Base-by-base conservation (phyloP, 1,140 invertebrate species). In the Stratiolaelaps scimitus region DNA sequence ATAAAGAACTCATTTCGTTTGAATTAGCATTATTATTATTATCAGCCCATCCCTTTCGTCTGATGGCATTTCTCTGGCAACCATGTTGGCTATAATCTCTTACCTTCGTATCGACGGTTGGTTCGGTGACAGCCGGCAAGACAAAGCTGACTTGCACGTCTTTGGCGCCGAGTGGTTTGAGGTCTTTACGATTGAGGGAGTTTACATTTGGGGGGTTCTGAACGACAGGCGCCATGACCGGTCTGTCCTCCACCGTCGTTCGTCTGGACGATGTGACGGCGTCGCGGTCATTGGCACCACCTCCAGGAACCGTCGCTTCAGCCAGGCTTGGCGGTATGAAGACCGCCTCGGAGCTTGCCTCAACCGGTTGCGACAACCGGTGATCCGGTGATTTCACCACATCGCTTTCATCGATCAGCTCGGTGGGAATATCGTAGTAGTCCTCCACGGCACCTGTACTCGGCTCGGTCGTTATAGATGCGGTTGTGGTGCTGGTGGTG, bases 81-180 rank as follows among this genome's bases (percentile, higher is more conserved):
- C n/a, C n/a, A n/a, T n/a, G n/a, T n/a, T n/a, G n/a, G n/a, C n/a
- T n/a, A n/a, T n/a, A n/a, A n/a, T n/a, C n/a, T n/a, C 34, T 40
- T 10, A 40, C 34, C 34, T 40, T 40, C 34, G 34, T 40, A 40
- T 40, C 34, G 34, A 40, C 34, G 34, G 53, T 17, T 17, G 53
- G 53, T 60, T 60, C 53, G 15, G 26, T 60, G 15, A 60, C 53
- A 26, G 53, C 53, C 15, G 53, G 53, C 15, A 60, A 4, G 34
- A 60, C 26, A 34, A 60, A 60, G 53, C 53, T 60, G 53, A 60
- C 53, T 10, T 60, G 53, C 6, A 60, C n/a, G 53, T 60, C 53
- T 34, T 60, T 60, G 34, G 53, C 34, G 23, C 34, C 53, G 26
- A 60, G 23, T 29, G 53, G 53, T 26, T 60, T 60, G 53, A 60